phyloP scores from a whole-genome alignment of 1,140 invertebrate genomes.

The Drosophila neocordata region DNA sequence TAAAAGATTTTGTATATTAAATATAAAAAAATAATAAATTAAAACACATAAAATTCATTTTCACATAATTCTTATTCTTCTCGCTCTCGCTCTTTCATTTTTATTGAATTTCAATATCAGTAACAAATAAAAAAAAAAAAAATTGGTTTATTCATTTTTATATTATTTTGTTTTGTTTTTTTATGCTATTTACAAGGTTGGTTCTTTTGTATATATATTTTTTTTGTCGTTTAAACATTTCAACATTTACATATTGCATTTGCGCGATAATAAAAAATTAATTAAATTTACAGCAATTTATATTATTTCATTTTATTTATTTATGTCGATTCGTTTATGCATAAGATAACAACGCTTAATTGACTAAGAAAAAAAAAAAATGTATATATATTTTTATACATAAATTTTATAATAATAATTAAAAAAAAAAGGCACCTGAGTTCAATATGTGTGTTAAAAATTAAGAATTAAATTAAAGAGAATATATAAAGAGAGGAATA shows the following conservation, averaged over 20 bases:
- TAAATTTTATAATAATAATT: slow-evolving; percentile 51
- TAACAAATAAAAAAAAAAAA: background rate
- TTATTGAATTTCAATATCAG: background rate
- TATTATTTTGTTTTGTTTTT: background rate
- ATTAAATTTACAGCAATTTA: slow-evolving; percentile 51
- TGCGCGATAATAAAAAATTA: slow-evolving; percentile 48
- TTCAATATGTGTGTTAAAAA: slow-evolving; percentile 31
- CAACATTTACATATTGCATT: slow-evolving; percentile 23
- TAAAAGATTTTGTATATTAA: no score
- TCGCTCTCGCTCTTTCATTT: background rate
- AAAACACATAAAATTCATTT: slow-evolving; percentile 3
- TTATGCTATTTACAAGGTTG: slow-evolving; percentile 11
- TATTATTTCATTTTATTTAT: slow-evolving; percentile 38
- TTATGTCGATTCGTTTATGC: slow-evolving; percentile 57
- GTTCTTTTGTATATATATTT: background rate
- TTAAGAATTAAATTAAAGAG: slow-evolving; percentile 30
- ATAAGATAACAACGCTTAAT: slow-evolving; percentile 80
- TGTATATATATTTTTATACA: slow-evolving; percentile 45
- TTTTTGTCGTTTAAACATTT: slow-evolving; percentile 3
- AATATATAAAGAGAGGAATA: background rate
- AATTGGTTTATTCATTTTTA: background rate
- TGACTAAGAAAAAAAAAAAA: slow-evolving; percentile 79
- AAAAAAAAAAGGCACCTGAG: slow-evolving; percentile 38
- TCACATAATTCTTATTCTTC: background rate
- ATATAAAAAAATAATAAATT: background rate